Evolutionary conservation across 2,797 vertebrate genomes (phyloP), one percentile per base, ranked within the genome.

Genomic region (Onychomys arenicola): DNA sequence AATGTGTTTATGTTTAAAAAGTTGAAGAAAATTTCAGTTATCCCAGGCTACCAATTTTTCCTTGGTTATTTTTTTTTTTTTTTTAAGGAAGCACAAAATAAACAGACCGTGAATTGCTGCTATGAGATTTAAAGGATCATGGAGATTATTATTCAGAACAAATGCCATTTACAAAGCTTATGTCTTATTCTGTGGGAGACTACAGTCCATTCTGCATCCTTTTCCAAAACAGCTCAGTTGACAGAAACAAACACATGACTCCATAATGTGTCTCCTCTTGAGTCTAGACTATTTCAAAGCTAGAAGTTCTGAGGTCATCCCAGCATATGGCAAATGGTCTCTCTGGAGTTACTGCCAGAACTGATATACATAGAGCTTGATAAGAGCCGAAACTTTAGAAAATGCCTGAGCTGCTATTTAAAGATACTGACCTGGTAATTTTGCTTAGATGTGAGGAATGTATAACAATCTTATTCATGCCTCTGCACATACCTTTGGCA

Each of bases 241-340:
- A 14, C 32, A 94, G 23, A 63, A 52, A 46, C 9, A 63, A 78
- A 40, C 43, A 32, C 0, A 27, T 46, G 29, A 4, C 2, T 40
- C 49, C 7, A 3, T 83, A 46, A 95, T 90, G 1, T 73, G 88
- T 82, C 25, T 98, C 3, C 75, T 97, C 92, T 90, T 86, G 52
- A 95, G 83, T 96, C 69, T 93, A 93, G 85, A 97, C 71, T 43
- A 94, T 6, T 88, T 97, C 85, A 85, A 95, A 80, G 75, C 52
- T 95, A 94, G 94, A 90, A 94, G 59, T 93, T 95, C 78, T 98
- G 95, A 98, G 96, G 97, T 96, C 82, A 98, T 95, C 69, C 97
- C 49, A 96, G 86, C 46, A 83, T 95, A 73, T 67, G 85, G 96
- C 87, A 91, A 85, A 84, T 97, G 91, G 49, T 96, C 95, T 91